Conservation (phyloP, 2,888 invertebrate species). For the Syrista parreyssii region DNA sequence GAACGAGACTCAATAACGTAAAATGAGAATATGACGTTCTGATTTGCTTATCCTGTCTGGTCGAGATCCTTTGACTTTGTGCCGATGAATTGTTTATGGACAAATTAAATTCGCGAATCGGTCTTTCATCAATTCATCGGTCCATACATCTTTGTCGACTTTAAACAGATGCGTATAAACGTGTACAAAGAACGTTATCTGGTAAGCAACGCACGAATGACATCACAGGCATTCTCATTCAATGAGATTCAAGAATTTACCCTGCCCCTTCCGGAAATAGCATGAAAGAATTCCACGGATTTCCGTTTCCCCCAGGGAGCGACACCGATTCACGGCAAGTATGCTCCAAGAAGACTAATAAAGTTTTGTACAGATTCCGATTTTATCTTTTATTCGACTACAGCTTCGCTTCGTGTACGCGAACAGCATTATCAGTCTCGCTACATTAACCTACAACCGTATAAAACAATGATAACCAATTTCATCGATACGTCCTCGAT, state of each 20-base stretch:
- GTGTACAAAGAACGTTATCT: not conserved
- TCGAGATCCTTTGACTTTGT: not conserved
- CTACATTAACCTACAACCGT: not conserved
- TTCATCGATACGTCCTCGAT: not conserved
- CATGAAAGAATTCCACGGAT: not conserved
- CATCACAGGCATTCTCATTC: not conserved
- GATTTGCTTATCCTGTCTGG: not conserved
- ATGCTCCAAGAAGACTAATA: not conserved
- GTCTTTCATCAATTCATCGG: not conserved
- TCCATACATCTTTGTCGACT: not conserved
- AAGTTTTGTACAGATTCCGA: not conserved
- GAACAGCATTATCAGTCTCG: not conserved
- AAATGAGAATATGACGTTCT: not conserved
- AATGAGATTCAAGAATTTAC: not conserved
- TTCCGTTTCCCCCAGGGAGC: not conserved
- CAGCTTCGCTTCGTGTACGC: not conserved
- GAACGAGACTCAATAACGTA: not conserved
- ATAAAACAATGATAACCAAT: not conserved
- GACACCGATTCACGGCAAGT: not conserved
- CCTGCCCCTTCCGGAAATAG: not conserved
- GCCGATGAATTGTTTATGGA: not conserved
- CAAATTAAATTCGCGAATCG: not conserved
- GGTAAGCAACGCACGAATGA: not conserved
- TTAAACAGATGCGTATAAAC: not conserved
- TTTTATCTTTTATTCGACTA: not conserved